A percentile compares a stretch with the other conserved stretches of the same genome.
These are phyloP conservation scores for Coregonus clupeaformis DNA, from an alignment of 2,113 vertebrate genomes.

Conservation along the genomic window DNA sequence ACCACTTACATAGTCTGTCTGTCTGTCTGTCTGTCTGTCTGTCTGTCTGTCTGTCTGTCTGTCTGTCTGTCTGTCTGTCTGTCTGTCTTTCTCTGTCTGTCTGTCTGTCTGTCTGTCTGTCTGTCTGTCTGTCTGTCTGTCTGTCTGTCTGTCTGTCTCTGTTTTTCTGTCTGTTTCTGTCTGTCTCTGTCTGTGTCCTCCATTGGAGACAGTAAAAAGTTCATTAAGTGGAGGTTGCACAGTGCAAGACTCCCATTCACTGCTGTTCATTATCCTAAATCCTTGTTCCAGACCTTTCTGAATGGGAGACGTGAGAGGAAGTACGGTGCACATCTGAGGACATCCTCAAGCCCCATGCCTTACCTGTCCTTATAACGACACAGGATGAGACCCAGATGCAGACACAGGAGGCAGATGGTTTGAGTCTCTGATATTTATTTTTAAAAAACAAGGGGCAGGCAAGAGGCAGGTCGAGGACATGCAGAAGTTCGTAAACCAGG, in stretches of 20 bases:
- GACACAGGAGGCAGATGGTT: too few species aligned
- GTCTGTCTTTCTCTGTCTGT: too few species aligned
- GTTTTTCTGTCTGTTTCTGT: neutral
- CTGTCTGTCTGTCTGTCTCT: neutral
- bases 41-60: too few species aligned
- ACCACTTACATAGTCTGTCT: too few species aligned
- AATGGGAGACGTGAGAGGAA: neutral
- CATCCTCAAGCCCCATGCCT: neutral
- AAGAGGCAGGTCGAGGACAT: too few species aligned
- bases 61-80: too few species aligned
- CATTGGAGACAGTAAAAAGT: neutral
- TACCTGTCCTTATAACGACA: too few species aligned
- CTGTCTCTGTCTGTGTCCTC: neutral
- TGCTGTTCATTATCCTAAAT: conserved; percentile 23
- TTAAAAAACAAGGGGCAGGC: too few species aligned
- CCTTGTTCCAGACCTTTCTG: conserved; percentile 9
- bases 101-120: neutral
- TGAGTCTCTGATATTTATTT: too few species aligned
- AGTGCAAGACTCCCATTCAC: neutral
- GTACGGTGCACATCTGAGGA: neutral
- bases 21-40: too few species aligned
- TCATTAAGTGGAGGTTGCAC: conserved; percentile 9
- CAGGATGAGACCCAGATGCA: too few species aligned
- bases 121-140: neutral
- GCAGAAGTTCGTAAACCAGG: too few species aligned